A percentile compares a stretch with the other conserved stretches of the same genome.
These are phyloP conservation scores for Sebastes taczanowskii DNA, from an alignment of 2,797 vertebrate species.

Conservation along the genomic window DNA sequence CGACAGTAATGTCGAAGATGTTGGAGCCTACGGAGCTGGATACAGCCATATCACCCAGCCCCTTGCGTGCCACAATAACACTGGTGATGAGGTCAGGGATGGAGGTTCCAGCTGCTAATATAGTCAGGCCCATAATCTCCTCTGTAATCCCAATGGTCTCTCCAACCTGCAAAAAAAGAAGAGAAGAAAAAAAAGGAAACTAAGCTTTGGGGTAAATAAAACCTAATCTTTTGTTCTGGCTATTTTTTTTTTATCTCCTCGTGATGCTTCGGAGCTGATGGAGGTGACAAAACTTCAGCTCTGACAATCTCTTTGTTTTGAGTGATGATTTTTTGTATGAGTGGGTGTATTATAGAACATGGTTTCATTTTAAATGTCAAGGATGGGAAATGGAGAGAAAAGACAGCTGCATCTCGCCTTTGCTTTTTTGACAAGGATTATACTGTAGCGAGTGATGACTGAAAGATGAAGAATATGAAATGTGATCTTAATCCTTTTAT, in stretches of 20 bases:
- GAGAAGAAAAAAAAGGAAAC: conserved; percentile 18
- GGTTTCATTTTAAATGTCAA: conserved; percentile 33
- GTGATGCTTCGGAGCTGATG: conserved; percentile 24
- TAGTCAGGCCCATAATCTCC: conserved; percentile 99
- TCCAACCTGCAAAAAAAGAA: conserved; percentile 87
- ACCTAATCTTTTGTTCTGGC: conserved; percentile 59
- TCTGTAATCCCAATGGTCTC: conserved; percentile 98
- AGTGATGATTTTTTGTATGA: conserved; percentile 20
- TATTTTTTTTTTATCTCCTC: conserved; percentile 65
- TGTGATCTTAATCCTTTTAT: too few species aligned
- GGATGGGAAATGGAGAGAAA: conserved; percentile 11
- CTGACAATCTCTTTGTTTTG: conserved; percentile 19
- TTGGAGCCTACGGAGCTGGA: conserved; percentile 99
- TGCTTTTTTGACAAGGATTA: conserved; percentile 16
- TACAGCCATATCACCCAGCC: conserved; percentile 98
- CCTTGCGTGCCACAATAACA: conserved; percentile 98
- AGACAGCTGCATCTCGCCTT: neutral
- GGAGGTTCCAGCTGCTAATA: conserved; percentile 97
- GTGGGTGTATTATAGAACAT: conserved; percentile 27
- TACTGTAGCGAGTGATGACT: neutral
- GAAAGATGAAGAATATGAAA: too few species aligned
- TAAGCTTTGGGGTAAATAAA: conserved; percentile 62
- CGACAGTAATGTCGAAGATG: conserved; percentile 99
- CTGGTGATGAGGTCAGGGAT: conserved; percentile 99
- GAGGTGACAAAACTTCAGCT: conserved; percentile 27